These are phyloP conservation scores for Margarornis squamiger DNA, from an alignment of 2,797 vertebrate species.

Conservation along the genomic window DNA sequence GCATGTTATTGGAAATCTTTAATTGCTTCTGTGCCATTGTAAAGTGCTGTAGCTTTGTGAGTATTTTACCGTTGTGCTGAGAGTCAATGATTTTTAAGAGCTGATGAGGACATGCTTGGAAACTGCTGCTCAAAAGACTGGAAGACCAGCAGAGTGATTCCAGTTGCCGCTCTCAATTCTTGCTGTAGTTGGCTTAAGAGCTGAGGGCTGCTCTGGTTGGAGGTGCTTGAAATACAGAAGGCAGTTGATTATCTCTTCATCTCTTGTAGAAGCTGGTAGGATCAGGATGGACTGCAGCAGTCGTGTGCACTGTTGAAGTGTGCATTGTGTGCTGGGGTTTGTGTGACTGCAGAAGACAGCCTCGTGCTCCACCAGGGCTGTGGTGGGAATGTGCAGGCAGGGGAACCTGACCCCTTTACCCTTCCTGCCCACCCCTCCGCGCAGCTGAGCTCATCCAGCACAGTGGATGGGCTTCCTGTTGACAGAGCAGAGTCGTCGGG, in stretches of 20 bases:
- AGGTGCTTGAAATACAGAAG: background rate
- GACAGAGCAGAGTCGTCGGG: background rate
- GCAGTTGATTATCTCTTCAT: background rate
- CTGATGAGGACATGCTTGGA: background rate
- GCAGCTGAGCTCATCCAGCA: background rate
- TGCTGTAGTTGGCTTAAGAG: background rate
- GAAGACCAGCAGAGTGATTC: background rate
- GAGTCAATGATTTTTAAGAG: background rate
- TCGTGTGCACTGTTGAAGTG: background rate
- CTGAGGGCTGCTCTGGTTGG: background rate
- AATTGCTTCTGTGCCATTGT: conserved; percentile 2
- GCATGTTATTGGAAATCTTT: conserved; percentile 36
- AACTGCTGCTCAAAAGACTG: background rate
- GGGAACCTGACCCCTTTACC: conserved; percentile 30
- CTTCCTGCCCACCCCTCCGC: conserved; percentile 16
- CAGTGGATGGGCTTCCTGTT: background rate
- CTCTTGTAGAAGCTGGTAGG: background rate
- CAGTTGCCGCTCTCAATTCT: fast-evolving
- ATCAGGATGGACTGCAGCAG: background rate
- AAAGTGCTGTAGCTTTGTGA: background rate
- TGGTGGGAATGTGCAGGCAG: background rate
- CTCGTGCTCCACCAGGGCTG: background rate
- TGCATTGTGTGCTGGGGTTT: background rate
- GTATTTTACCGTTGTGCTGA: background rate
- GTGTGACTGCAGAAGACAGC: background rate